Evolutionary conservation across 1,140 invertebrate species (phyloP), one percentile per base, ranked within the genome.

Genomic region (Vollenhovia emeryi): DNA sequence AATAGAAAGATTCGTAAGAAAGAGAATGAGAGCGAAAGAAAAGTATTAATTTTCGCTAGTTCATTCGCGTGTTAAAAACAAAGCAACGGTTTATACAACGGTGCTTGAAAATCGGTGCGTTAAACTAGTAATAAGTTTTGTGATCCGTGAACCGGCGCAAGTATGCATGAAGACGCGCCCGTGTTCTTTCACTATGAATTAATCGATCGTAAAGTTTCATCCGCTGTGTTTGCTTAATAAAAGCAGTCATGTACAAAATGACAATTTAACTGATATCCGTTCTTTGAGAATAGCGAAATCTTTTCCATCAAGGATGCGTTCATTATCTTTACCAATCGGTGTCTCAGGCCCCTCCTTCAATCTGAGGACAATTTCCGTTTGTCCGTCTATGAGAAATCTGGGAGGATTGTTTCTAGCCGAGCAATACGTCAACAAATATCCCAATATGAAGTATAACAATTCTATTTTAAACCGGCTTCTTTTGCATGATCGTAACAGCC

Each of bases 271-370:
- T 24, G 6, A 45, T 43, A 11, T 66, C 0, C 21, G 9, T 0
- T 66, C 8, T 78, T 45, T 43, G 33, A 74, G 9, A 36, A 57
- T 40, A 24, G 8, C 9, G 27, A 33, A 40, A 1, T 55, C 7
- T 5, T 78, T 48, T 57, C 24, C 59, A 8, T 40, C 52, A 84
- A 62, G 11, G 15, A 52, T n/a, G 9, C 9, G 8, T n/a, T 71
- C 6, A 43, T 57, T 30, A 69, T 79, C 94, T 97, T 96, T 95
- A 98, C 98, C 98, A 88, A 97, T 96, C 89, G 97, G 97, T 52
- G 98, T 98, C 90, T 98, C 98, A 64, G 96, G 95, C 57, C 97
- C 98, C 95, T 99, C 98, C 93, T 98, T 98, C 87, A 98, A 95
- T 91, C 98, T 96, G 88, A 98, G 95, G 78, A 99, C 97, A 89